phyloP scores from a whole-genome alignment of 1,140 invertebrate species.

The Drosophila rufa region DNA sequence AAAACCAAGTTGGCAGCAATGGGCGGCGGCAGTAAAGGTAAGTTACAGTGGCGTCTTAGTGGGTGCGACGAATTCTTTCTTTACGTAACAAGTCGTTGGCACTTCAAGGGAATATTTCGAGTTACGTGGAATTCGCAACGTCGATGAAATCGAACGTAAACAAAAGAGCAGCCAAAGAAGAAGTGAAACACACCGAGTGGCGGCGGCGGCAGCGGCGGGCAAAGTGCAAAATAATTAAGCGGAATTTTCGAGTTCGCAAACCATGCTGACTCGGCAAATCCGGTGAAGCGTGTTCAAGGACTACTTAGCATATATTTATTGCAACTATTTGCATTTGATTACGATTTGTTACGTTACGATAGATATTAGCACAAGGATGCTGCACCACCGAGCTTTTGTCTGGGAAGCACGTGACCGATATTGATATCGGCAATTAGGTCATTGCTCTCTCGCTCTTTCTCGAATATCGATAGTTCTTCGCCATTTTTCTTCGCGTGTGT shows the following conservation, averaged over 20 bases:
- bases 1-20: too few species aligned
- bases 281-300: not conserved
- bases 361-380: not conserved
- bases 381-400: not conserved
- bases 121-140: slow-evolving; percentile 53
- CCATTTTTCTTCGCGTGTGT: not conserved
- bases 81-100: slow-evolving; percentile 12
- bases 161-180: slow-evolving; percentile 23
- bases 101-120: slow-evolving; percentile 21
- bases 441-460: too few species aligned
- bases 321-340: not conserved
- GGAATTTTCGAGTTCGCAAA: slow-evolving; percentile 32
- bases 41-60: not conserved
- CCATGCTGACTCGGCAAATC: slow-evolving; percentile 29
- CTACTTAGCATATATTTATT: not conserved
- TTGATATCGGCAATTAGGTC: not conserved
- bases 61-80: not conserved
- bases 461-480: not conserved
- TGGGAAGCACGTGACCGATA: not conserved
- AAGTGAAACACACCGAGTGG: slow-evolving; percentile 1
- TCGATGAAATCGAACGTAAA: slow-evolving; percentile 38
- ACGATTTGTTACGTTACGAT: not conserved
- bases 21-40: not conserved
- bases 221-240: slow-evolving; percentile 58
- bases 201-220: slow-evolving; percentile 8